Conservation (phyloP, 2,113 vertebrate genomes). For the Trachemys scripta region DNA sequence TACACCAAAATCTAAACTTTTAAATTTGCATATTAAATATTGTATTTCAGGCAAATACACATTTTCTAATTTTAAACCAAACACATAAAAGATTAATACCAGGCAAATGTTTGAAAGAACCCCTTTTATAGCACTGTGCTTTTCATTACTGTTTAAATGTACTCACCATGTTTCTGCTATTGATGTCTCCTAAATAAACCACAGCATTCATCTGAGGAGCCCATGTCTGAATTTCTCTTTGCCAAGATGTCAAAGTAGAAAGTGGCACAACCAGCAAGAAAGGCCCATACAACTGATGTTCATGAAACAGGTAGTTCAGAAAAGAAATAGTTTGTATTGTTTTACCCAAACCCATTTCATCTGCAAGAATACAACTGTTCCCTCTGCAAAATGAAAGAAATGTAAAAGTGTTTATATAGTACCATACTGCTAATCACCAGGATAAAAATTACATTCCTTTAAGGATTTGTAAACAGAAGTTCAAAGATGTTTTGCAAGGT, state of each 20-base stretch:
- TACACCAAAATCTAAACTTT: neutral
- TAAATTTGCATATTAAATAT: neutral
- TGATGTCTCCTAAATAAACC: constrained; percentile 96
- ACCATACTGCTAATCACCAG: neutral
- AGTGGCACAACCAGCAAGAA: constrained; percentile 96
- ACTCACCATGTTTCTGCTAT: constrained; percentile 96
- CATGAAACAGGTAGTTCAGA: constrained; percentile 94
- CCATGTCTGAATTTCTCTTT: constrained; percentile 96
- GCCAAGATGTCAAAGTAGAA: constrained; percentile 98
- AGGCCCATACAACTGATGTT: constrained; percentile 95
- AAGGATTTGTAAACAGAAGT: neutral
- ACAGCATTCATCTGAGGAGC: constrained; percentile 96
- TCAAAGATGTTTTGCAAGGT: neutral
- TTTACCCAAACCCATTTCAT: constrained; percentile 99
- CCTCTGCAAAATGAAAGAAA: constrained; percentile 80
- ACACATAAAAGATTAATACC: neutral
- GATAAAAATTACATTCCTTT: neutral
- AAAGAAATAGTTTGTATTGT: constrained; percentile 99
- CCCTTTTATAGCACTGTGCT: neutral
- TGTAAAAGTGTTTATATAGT: neutral
- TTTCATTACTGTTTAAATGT: neutral
- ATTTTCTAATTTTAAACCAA: neutral
- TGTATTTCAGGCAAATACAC: neutral
- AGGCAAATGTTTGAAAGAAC: neutral
- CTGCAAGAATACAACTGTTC: constrained; percentile 97